Conservation (phyloP, 2,888 invertebrate species). For the Podotricha telesiphe region DNA sequence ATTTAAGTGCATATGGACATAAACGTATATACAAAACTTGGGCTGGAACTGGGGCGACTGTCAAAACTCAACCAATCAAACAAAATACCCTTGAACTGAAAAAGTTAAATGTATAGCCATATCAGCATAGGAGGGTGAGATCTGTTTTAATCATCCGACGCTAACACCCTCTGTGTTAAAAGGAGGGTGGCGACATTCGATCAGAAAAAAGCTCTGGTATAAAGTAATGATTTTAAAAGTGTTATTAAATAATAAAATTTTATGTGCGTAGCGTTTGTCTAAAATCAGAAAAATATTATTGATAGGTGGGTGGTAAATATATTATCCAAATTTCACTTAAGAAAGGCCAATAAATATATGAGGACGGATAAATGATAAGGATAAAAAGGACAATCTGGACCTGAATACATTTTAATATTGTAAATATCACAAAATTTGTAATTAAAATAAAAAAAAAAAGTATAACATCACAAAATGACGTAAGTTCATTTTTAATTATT, state of each 20-base stretch:
- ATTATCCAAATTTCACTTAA: too few species aligned
- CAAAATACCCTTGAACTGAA: not conserved
- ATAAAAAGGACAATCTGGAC: too few species aligned
- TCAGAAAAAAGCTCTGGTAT: not conserved
- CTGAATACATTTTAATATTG: too few species aligned
- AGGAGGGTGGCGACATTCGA: slow-evolving; percentile 7
- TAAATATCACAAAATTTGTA: too few species aligned
- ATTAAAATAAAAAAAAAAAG: too few species aligned
- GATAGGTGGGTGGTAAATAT: too few species aligned
- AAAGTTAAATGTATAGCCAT: not conserved
- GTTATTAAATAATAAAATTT: not conserved
- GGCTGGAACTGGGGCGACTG: not conserved
- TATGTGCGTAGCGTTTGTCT: not conserved
- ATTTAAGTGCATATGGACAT: not conserved
- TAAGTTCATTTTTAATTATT: too few species aligned
- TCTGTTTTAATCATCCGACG: slow-evolving; percentile 6
- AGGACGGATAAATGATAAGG: too few species aligned
- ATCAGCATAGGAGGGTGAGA: slow-evolving; percentile 3
- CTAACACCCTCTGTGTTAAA: not conserved
- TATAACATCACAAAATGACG: too few species aligned
- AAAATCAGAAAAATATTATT: too few species aligned
- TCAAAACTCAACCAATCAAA: not conserved
- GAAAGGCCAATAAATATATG: too few species aligned
- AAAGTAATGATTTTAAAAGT: slow-evolving; percentile 9
- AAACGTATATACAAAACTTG: not conserved